Evolutionary conservation across 2,888 invertebrate genomes (phyloP).

Genomic region (Trissoscelio sp.): DNA sequence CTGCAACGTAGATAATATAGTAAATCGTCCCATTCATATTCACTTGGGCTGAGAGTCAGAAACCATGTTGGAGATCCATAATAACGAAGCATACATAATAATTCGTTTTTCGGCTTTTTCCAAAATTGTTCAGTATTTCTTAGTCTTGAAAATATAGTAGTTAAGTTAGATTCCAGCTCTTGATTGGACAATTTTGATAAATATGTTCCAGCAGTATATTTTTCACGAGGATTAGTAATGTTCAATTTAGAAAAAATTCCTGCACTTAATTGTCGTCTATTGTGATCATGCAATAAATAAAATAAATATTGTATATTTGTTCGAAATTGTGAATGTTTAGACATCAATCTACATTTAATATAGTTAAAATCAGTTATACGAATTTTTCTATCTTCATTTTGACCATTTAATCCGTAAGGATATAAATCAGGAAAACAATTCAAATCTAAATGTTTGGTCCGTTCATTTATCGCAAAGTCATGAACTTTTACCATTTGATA

Average conservation of each 20-base stretch:
- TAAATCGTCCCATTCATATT: constrained; percentile 71
- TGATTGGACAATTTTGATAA: constrained; percentile 2
- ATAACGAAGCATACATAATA: constrained; percentile 68
- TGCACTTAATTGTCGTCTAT: constrained; percentile 30
- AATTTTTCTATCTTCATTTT: constrained; percentile 57
- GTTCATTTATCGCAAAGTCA: constrained; percentile 67
- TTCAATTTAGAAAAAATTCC: constrained; percentile 9
- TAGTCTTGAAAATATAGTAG: constrained; percentile 9
- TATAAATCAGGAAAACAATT: constrained; percentile 38
- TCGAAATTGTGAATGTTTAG: constrained; percentile 25
- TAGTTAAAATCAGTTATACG: constrained; percentile 69
- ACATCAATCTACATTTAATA: constrained; percentile 28
- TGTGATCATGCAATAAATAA: constrained; percentile 65
- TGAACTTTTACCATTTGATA: constrained; percentile 65
- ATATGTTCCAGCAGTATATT: constrained; percentile 20
- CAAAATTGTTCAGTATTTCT: constrained; percentile 19
- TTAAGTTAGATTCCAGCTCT: constrained; percentile 2
- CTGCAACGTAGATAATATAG: constrained; percentile 71
- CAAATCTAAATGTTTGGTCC: constrained; percentile 63
- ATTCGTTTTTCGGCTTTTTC: constrained; percentile 16
- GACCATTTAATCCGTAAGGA: constrained; percentile 55
- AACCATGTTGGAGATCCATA: constrained; percentile 70
- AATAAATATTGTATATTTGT: constrained; percentile 34
- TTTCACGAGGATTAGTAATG: constrained; percentile 21
- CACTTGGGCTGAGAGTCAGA: constrained; percentile 68